These are phyloP conservation scores for Tragulus kanchil DNA, from an alignment of 2,113 vertebrate genomes.

Conservation along the genomic window DNA sequence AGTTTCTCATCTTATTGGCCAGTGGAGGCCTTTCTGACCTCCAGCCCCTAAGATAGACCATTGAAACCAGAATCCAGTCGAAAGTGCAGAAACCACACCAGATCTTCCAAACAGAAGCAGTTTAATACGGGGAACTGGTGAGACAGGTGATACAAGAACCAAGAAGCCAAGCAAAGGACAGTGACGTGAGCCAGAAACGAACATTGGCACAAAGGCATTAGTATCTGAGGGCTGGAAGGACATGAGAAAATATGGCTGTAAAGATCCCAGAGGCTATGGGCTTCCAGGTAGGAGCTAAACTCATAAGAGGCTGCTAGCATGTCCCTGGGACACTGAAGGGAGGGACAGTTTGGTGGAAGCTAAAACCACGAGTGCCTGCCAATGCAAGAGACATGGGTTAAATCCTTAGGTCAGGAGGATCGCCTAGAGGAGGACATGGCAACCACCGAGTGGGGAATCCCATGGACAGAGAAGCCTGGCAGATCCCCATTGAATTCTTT, in stretches of 20 bases:
- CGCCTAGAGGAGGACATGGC: neutral
- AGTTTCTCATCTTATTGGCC: neutral
- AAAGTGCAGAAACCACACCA: neutral
- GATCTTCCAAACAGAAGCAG: neutral
- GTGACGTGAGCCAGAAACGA: neutral
- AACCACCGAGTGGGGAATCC: neutral
- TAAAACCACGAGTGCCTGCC: neutral
- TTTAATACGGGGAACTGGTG: neutral
- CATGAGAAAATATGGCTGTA: neutral
- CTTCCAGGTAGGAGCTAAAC: neutral
- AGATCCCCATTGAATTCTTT: no score
- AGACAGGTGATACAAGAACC: neutral
- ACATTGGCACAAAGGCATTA: neutral
- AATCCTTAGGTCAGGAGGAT: neutral
- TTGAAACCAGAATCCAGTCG: neutral
- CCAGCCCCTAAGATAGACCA: neutral
- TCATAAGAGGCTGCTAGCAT: neutral
- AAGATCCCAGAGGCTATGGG: neutral
- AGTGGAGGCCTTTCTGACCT: neutral
- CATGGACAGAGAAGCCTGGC: neutral
- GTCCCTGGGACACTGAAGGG: neutral
- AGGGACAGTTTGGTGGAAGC: neutral
- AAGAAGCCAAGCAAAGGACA: neutral
- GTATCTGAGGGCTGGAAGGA: neutral
- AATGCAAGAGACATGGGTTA: accelerated